Percentiles rank a stretch among this genome's conserved stretches.
phyloP scores from a whole-genome alignment of 1,140 invertebrate genomes.

The Octopus bimaculoides region DNA sequence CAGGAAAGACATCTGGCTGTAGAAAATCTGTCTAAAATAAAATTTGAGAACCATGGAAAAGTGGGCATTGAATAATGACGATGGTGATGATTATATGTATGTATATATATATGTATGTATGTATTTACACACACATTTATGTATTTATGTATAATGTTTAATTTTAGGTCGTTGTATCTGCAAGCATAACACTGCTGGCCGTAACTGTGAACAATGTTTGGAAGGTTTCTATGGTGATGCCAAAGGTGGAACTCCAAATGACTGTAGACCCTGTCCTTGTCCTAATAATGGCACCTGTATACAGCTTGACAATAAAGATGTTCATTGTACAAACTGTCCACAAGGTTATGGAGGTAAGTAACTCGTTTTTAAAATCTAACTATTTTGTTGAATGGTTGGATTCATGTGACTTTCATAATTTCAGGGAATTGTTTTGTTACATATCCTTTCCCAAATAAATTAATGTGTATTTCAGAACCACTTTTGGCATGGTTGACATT shows the following conservation, averaged over 20 bases:
- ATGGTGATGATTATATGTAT: too few relatives aligned
- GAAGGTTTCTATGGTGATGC: slow-evolving; percentile 95
- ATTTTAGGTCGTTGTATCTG: slow-evolving; percentile 87
- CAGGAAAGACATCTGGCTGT: too few relatives aligned
- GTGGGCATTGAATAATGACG: too few relatives aligned
- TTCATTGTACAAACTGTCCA: slow-evolving; percentile 93
- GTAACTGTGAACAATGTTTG: slow-evolving; percentile 90
- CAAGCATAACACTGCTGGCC: slow-evolving; percentile 92
- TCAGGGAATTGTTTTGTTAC: too few relatives aligned
- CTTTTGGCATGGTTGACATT: too few relatives aligned
- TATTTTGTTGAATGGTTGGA: neutral
- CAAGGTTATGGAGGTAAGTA: slow-evolving; percentile 80
- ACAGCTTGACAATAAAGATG: slow-evolving; percentile 73
- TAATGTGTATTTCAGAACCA: too few relatives aligned
- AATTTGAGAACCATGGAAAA: too few relatives aligned
- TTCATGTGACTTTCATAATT: neutral
- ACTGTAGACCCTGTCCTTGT: slow-evolving; percentile 92
- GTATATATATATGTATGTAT: too few relatives aligned
- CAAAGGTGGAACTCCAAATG: slow-evolving; percentile 76
- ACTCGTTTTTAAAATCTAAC: neutral
- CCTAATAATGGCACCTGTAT: slow-evolving; percentile 90
- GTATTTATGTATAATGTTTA: slow-evolving; percentile 13
- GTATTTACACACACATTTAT: neutral
- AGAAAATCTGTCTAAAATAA: too few relatives aligned
- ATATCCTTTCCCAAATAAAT: too few relatives aligned